These are phyloP conservation scores for Cyanoramphus novaezelandiae DNA, from an alignment of 2,113 vertebrate genomes.

Conservation along the genomic window DNA sequence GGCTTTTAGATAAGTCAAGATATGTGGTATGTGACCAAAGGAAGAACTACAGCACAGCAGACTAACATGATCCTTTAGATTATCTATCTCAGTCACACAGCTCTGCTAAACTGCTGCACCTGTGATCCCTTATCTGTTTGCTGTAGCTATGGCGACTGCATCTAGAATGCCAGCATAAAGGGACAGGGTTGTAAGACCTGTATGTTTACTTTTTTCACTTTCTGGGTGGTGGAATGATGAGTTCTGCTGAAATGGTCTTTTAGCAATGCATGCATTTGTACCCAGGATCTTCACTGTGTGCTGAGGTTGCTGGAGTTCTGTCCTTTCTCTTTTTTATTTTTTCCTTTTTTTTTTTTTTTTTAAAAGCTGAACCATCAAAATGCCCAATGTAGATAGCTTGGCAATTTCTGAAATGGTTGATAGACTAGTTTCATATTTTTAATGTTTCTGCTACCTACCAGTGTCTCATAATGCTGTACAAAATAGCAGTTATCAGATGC, in stretches of 20 bases:
- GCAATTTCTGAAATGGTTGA: not conserved
- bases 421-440: not conserved
- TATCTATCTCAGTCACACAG: not conserved
- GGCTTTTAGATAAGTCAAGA: not conserved
- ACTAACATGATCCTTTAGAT: not conserved
- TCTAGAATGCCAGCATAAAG: not conserved
- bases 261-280: not conserved
- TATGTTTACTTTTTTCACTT: not conserved
- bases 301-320: not conserved
- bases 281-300: not conserved
- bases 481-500: not conserved
- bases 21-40: not conserved
- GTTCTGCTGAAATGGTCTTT: not conserved
- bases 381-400: not conserved
- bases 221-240: not conserved
- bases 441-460: not conserved
- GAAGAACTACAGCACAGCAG: not conserved
- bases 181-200: not conserved
- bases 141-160: not conserved
- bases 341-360: too few species aligned
- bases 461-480: rapidly evolving
- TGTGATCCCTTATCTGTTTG: not conserved
- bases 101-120: not conserved
- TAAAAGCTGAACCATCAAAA: not conserved
- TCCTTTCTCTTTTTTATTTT: not conserved